Percentiles rank a stretch among this genome's conserved stretches.
Evolutionary conservation across 2,888 invertebrate species (phyloP).

Genomic region (Eristalis tenax): DNA sequence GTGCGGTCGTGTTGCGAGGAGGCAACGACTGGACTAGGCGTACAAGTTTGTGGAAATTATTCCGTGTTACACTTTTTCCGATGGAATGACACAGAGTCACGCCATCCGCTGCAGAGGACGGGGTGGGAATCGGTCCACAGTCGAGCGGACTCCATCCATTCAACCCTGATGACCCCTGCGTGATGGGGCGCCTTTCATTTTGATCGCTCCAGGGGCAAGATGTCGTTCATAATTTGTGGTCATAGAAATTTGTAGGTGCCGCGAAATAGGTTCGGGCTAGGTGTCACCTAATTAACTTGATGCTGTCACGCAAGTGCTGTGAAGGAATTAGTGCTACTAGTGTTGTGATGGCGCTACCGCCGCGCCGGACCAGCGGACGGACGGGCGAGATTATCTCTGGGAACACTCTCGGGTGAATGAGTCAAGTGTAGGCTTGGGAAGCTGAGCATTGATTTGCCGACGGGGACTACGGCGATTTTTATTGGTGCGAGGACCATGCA

Average conservation of each 20-base stretch:
- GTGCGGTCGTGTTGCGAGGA: neutral
- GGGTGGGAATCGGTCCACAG: neutral
- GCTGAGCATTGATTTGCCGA: too few species aligned
- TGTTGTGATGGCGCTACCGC: constrained; percentile 22
- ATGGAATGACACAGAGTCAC: constrained; percentile 40
- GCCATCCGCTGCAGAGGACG: constrained; percentile 35
- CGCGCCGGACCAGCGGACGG: neutral
- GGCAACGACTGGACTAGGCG: too few species aligned
- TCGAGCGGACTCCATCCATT: neutral
- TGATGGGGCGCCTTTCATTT: constrained; percentile 58
- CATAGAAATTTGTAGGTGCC: constrained; percentile 63
- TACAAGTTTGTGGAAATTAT: constrained; percentile 43
- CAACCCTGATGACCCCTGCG: constrained; percentile 61
- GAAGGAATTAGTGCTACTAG: constrained; percentile 61
- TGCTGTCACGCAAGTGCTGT: constrained; percentile 54
- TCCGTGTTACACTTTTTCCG: constrained; percentile 60
- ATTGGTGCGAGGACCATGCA: too few species aligned
- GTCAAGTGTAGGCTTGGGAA: neutral
- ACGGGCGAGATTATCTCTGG: neutral
- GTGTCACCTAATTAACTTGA: constrained; percentile 68
- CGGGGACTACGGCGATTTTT: too few species aligned
- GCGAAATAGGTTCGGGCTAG: constrained; percentile 55
- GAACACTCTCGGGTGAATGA: neutral
- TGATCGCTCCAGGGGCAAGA: constrained; percentile 26
- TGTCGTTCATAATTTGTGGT: constrained; percentile 68